Evolutionary conservation across 2,113 vertebrate genomes (phyloP).

Genomic region (Eidolon helvum): DNA sequence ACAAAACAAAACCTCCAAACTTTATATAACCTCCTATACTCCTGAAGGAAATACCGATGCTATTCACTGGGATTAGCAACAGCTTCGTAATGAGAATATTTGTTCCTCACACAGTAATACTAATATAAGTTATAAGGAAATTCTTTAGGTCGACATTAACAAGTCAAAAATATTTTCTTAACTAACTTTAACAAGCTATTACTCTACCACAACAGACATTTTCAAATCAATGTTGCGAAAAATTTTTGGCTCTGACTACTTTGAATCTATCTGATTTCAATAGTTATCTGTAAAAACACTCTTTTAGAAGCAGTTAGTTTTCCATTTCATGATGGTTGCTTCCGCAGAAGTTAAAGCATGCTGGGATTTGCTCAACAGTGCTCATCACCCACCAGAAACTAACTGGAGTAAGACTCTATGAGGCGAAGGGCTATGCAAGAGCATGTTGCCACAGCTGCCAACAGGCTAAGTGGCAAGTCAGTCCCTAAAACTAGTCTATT

Average conservation of each 20-base stretch:
- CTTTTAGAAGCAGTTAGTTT: not conserved
- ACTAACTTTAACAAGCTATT: not conserved
- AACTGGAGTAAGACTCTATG: not conserved
- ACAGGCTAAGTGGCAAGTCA: accelerated
- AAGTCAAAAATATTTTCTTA: not conserved
- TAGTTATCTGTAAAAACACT: not conserved
- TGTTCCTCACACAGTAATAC: not conserved
- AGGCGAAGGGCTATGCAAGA: not conserved
- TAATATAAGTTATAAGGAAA: not conserved
- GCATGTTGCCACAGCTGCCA: not conserved
- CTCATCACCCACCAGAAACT: not conserved
- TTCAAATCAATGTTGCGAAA: not conserved
- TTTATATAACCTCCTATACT: not conserved
- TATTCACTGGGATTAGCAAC: not conserved
- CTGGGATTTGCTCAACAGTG: not conserved
- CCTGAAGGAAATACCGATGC: not conserved
- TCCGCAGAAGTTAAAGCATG: not conserved
- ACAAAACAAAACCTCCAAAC: not conserved
- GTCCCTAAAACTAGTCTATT: not conserved
- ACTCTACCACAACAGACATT: not conserved
- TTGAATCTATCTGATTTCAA: not conserved
- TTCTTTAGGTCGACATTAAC: not conserved
- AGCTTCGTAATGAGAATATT: not conserved
- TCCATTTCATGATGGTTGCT: not conserved
- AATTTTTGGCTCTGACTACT: not conserved